Percentiles rank a stretch among this genome's conserved stretches.
Evolutionary conservation across 2,797 vertebrate species (phyloP).

Genomic region (Tapera naevia): DNA sequence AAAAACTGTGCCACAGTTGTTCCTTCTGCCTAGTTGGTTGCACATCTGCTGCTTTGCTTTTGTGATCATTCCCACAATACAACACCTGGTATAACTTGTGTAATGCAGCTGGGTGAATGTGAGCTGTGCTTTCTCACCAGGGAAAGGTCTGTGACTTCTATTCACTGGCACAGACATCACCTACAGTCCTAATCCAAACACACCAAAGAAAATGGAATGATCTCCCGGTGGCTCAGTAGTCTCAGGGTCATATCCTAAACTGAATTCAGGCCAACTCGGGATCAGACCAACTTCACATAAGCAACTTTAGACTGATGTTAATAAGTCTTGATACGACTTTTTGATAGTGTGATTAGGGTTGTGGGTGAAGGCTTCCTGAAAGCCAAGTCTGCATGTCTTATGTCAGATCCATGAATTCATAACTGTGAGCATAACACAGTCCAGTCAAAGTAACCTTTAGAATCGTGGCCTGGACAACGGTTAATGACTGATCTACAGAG

Average conservation of each 20-base stretch:
- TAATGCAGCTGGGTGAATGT: background rate
- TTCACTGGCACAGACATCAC: background rate
- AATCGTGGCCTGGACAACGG: background rate
- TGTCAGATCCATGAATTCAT: background rate
- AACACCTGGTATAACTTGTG: rapidly evolving
- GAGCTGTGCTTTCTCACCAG: background rate
- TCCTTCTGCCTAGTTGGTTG: background rate
- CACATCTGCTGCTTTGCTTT: background rate
- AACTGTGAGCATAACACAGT: background rate
- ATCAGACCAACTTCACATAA: background rate
- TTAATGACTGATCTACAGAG: background rate
- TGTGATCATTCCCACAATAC: rapidly evolving
- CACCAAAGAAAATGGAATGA: background rate
- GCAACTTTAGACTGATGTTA: conserved; percentile 28
- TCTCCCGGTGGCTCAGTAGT: background rate
- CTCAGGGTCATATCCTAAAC: background rate
- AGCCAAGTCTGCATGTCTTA: background rate
- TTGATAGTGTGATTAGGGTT: background rate
- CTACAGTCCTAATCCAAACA: background rate
- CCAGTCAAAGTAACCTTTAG: background rate
- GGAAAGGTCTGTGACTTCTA: background rate
- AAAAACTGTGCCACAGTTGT: background rate
- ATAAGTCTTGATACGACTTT: background rate
- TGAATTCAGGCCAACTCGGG: background rate
- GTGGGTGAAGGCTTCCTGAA: background rate